Evolutionary conservation across 2,797 vertebrate genomes (phyloP), one percentile per base, ranked within the genome.

Genomic region (Acipenser oxyrinchus): DNA sequence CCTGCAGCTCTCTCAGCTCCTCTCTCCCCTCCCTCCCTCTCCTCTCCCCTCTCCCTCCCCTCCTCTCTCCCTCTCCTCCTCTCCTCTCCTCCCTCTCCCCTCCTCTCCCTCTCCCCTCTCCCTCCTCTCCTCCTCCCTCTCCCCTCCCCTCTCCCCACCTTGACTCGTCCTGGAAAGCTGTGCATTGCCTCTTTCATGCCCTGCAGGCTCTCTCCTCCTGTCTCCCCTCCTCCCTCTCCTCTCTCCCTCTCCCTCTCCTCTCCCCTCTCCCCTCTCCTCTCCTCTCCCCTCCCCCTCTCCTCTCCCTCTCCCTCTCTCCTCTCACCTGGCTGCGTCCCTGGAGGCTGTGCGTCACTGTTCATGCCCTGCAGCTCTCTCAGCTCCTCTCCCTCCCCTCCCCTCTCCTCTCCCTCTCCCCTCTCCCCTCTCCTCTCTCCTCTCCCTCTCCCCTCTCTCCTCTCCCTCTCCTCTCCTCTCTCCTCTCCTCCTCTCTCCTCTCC

Each of bases 331-430:
- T 15, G 7, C 58, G 1, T 13, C 15, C 58, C 7, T 9, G 10
- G 6, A 6, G 6, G 6, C 6, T 60, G 6, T 0, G 92, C 90
- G 0, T 88, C 83, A 0, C 72, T 81, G 66, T 88, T 90, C 81
- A 90, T 85, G 50, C 63, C 67, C 60, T 90, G 84, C 15, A 11
- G 8, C 8, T 60, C 59, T 60, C n/a, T 60, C 59, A n/a, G 8
- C 18, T 15, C 18, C 59, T 13, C 2, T 13, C 59, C 1, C 15
- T 1, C 15, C 15, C 1, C 15, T 18, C 15, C n/a, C n/a, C n/a
- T n/a, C n/a, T n/a, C 15, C 15, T 18, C 15, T 18, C 15, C 15
- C 15, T 18, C 15, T 18, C 15, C 15, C 15, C 23, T 3, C 8
- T 6, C 59, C 13, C 23, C 23, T 23, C 23, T 23, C 23, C 23